Percentiles rank a stretch among this genome's conserved stretches.
Conservation (phyloP, 2,888 invertebrate genomes). For the Luperina testacea region DNA sequence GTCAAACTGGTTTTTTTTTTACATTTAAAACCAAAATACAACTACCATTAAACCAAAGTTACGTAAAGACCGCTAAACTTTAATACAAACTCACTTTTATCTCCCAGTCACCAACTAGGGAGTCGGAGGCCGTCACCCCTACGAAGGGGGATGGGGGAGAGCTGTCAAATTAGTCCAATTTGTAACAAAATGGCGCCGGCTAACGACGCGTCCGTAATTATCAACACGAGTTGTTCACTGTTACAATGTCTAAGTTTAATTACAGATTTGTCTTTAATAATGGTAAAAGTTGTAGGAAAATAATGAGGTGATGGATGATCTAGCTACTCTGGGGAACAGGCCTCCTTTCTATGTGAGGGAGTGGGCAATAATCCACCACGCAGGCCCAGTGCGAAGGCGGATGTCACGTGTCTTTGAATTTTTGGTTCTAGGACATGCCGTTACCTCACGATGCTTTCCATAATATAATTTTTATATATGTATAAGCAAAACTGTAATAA, state of each 20-base stretch:
- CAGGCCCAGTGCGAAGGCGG: too few species aligned
- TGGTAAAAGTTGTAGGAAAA: neutral
- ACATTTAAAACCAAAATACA: neutral
- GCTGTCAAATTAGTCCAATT: constrained; percentile 80
- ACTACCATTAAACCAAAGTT: constrained; percentile 4
- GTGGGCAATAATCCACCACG: too few species aligned
- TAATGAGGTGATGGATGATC: constrained; percentile 1
- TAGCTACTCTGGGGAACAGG: too few species aligned
- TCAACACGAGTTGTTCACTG: constrained; percentile 44
- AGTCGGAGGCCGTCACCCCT: constrained; percentile 1
- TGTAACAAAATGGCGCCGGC: constrained; percentile 76
- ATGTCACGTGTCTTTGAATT: too few species aligned
- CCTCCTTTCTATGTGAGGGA: too few species aligned
- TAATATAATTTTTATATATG: too few species aligned
- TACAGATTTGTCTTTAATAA: neutral
- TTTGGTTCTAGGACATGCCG: too few species aligned
- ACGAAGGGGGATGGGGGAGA: constrained; percentile 30
- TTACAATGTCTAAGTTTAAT: constrained; percentile 40
- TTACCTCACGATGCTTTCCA: too few species aligned
- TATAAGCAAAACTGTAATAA: too few species aligned
- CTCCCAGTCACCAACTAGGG: constrained; percentile 15
- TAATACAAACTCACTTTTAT: constrained; percentile 35
- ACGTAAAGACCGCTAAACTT: constrained; percentile 18
- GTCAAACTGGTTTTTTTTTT: neutral
- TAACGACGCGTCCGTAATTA: constrained; percentile 69